Evolutionary conservation across 2,797 vertebrate species (phyloP).

Genomic region (Buceros bicornis): DNA sequence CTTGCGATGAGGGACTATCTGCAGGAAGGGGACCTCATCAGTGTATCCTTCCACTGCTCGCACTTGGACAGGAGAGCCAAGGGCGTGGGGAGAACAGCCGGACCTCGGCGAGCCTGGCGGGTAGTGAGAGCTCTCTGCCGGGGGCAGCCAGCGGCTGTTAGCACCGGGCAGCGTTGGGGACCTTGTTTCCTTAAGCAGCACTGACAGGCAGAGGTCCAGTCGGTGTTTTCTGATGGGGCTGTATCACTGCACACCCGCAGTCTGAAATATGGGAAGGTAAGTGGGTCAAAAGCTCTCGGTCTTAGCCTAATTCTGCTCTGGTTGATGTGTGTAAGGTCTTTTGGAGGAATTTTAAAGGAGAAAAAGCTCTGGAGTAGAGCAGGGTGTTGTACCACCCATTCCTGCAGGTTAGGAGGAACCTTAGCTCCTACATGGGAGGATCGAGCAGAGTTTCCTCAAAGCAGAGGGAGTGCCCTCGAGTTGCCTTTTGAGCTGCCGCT

Average conservation of each 20-base stretch:
- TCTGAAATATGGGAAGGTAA: conserved; percentile 96
- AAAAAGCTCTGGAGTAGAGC: neutral
- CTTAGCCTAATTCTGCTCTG: neutral
- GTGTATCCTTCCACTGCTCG: conserved; percentile 84
- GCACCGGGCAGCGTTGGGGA: neutral
- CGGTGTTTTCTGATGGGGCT: conserved; percentile 94
- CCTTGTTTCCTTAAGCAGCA: conserved; percentile 77
- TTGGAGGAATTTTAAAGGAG: neutral
- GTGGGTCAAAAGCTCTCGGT: neutral
- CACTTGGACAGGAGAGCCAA: fast-evolving
- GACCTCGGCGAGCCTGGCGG: neutral
- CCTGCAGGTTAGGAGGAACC: neutral
- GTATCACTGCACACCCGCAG: conserved; percentile 95
- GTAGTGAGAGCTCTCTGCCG: neutral
- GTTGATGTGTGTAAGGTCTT: neutral
- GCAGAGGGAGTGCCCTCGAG: neutral
- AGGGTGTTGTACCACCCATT: neutral
- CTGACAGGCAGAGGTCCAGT: conserved; percentile 94
- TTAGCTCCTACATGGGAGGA: fast-evolving
- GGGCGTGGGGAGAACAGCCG: neutral
- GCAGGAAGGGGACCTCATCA: conserved; percentile 97
- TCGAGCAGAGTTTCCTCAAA: neutral
- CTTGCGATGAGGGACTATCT: conserved; percentile 96
- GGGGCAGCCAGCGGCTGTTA: neutral
- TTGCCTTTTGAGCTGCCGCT: neutral